phyloP scores from a whole-genome alignment of 92 coral and sea anemone genomes.

The Montipora capitata region DNA sequence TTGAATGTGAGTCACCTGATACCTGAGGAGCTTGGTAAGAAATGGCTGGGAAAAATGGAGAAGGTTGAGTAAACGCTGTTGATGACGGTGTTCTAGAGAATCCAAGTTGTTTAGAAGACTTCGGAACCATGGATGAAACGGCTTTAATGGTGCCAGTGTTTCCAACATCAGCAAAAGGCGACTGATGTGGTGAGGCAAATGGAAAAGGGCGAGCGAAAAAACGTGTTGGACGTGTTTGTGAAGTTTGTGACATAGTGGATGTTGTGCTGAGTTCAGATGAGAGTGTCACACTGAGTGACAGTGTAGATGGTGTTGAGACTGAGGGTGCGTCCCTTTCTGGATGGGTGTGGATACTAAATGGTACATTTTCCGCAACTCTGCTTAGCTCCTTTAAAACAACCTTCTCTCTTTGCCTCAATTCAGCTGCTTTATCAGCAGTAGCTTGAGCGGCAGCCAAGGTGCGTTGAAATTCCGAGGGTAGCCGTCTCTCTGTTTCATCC shows the following conservation, averaged over 20 bases:
- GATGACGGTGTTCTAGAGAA: constrained; percentile 16
- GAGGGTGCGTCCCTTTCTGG: constrained; percentile 4
- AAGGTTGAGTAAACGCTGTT: background rate
- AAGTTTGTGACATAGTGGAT: constrained; percentile 18
- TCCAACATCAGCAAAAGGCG: constrained; percentile 1
- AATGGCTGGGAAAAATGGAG: background rate
- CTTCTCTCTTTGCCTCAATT: constrained; percentile 23
- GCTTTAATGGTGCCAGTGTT: constrained; percentile 1
- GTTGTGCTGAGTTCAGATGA: constrained; percentile 44
- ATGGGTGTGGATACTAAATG: constrained; percentile 11
- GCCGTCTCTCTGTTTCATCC: constrained; percentile 36
- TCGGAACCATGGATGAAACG: constrained; percentile 28
- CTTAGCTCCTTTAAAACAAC: constrained; percentile 20
- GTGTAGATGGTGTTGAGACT: constrained; percentile 35
- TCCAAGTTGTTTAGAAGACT: constrained; percentile 5
- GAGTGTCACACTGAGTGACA: constrained; percentile 38
- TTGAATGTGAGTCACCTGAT: background rate
- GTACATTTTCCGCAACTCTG: constrained; percentile 25
- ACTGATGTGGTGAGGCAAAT: background rate
- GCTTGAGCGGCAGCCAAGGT: constrained; percentile 37
- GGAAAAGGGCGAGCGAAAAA: background rate
- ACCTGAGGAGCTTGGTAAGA: constrained; percentile 1
- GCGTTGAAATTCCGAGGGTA: constrained; percentile 50
- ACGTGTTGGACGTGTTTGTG: background rate
- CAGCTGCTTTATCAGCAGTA: constrained; percentile 43